Evolutionary conservation across 2,888 invertebrate species (phyloP).

Genomic region (Acleris cristana): DNA sequence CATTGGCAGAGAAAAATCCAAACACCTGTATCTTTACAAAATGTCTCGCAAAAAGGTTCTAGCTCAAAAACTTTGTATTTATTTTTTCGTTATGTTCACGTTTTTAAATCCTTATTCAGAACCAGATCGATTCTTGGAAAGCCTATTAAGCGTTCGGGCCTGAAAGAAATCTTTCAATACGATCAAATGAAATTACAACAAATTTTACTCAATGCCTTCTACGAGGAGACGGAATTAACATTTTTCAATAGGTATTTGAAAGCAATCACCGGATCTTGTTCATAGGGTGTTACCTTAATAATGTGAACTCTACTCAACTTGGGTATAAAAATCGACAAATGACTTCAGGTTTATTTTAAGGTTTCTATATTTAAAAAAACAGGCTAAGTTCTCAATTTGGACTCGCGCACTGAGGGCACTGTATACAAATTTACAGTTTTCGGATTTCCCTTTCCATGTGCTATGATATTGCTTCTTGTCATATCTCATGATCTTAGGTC

Average conservation of each 20-base stretch:
- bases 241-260: conserved; percentile 23
- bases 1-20: no score
- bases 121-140: conserved; percentile 17
- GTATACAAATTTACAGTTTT: no score
- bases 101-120: conserved; percentile 13
- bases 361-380: background rate
- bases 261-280: conserved; percentile 17
- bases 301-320: conserved; percentile 1
- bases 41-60: background rate
- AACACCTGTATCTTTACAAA: no score
- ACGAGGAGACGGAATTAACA: conserved; percentile 21
- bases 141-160: conserved; percentile 12
- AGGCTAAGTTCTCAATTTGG: background rate
- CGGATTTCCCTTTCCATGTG: no score
- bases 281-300: conserved; percentile 5
- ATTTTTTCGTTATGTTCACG: background rate
- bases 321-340: background rate
- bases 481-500: no score
- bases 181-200: conserved; percentile 19
- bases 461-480: no score
- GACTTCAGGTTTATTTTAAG: background rate
- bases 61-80: background rate
- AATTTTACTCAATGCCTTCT: conserved; percentile 6
- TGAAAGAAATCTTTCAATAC: conserved; percentile 32
- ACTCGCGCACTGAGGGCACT: no score